A percentile compares a stretch with the other conserved stretches of the same genome.
phyloP scores from a whole-genome alignment of 2,888 invertebrate species.

The Phortica magna region DNA sequence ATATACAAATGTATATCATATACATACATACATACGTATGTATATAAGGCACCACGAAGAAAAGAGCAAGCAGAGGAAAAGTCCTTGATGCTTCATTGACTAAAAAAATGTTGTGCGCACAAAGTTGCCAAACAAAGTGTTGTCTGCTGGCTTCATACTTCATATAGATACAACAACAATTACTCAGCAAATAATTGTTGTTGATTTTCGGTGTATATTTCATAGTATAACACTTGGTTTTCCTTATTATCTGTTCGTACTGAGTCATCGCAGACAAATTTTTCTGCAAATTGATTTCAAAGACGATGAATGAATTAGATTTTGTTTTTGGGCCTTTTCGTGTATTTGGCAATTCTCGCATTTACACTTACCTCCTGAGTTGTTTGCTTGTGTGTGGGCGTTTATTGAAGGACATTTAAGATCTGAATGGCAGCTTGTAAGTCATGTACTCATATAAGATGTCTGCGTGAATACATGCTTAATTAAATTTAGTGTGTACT shows the following conservation, averaged over 20 bases:
- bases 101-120: slow-evolving; percentile 54
- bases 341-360: background rate
- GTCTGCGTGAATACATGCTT: too few species aligned
- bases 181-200: slow-evolving; percentile 56
- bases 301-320: slow-evolving; percentile 28
- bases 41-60: background rate
- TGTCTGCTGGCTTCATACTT: background rate
- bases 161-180: slow-evolving; percentile 42
- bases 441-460: too few species aligned
- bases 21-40: background rate
- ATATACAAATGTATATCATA: background rate
- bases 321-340: background rate
- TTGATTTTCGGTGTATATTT: slow-evolving; percentile 36
- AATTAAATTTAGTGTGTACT: too few species aligned
- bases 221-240: background rate
- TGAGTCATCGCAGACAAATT: slow-evolving; percentile 21
- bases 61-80: slow-evolving; percentile 60
- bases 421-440: too few species aligned
- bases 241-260: background rate
- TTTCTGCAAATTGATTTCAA: slow-evolving; percentile 26
- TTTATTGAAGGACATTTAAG: too few species aligned
- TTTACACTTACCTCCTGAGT: background rate
- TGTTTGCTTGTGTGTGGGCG: background rate
- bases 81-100: slow-evolving; percentile 71
- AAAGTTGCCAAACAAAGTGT: background rate